Evolutionary conservation across 2,888 invertebrate genomes (phyloP), one percentile per base, ranked within the genome.

Genomic region (Hermodice carunculata): DNA sequence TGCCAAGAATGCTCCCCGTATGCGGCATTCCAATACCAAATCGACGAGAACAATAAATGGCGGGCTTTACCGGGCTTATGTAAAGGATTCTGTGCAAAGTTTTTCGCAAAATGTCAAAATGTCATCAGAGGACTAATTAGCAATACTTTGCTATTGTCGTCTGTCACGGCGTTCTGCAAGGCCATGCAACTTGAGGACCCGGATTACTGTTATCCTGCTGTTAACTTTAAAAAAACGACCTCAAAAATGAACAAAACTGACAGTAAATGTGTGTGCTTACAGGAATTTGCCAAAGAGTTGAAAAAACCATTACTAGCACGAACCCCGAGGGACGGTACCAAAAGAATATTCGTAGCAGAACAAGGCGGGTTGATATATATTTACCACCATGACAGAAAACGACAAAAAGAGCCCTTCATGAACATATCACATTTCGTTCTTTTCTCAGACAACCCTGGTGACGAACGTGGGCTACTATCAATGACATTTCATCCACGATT

Each of bases 1-100:
- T 84, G 84, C 62, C 80, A 79, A 62, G 71, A 74, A 28, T 84
- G 84, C 64, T 82, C 82, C 0, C 84, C 84, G 0, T 83, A 81
- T 59, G 81, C 83, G 0, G 82, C 82, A 6, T 82, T 83, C 64
- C 74, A 83, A 11, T 82, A 76, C 66, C 81, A 79, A 53, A 76
- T 79, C 1, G 83, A 82, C 59, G 78, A 68, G 8, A 61, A 66
- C 28, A 44, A 46, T 24, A 71, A 76, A 1, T 31, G 32, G 37
- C 60, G 76, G 11, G 54, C 73, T 2, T 78, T 83, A 48, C 84
- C 84, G 1, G 81, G 81, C 29, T 69, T 84, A 6, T 83, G 84
- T 61, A 29, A 22, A 1, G 43, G 43, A 3, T 80, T 78, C 64
- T 82, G 82, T 61, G n/a, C 53, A 14, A 44, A 58, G 2, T 76